Percentiles rank a stretch among this genome's conserved stretches.
These are phyloP conservation scores for Garra rufa DNA, from an alignment of 2,113 vertebrate genomes.

Conservation along the genomic window DNA sequence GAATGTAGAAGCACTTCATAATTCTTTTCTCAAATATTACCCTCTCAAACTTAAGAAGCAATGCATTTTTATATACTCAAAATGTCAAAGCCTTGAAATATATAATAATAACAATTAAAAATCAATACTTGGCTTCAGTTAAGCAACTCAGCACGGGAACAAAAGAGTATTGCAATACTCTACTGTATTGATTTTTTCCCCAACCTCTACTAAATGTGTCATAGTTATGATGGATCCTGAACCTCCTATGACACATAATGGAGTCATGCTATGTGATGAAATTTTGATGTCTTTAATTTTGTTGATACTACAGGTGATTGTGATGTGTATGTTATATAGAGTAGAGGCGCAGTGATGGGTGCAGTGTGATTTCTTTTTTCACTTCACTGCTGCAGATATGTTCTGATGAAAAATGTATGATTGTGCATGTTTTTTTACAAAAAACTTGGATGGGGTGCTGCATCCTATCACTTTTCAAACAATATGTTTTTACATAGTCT, in stretches of 20 bases:
- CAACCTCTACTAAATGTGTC: neutral
- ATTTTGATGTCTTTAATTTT: neutral
- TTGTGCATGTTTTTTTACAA: neutral
- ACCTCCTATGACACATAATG: neutral
- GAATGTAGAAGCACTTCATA: neutral
- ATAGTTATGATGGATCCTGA: neutral
- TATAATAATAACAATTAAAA: slow-evolving; percentile 7
- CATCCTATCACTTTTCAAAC: neutral
- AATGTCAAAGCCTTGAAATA: neutral
- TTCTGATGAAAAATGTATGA: neutral
- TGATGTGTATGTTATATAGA: neutral
- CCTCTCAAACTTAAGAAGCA: neutral
- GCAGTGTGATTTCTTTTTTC: neutral
- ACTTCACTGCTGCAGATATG: slow-evolving; percentile 21
- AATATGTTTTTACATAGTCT: neutral
- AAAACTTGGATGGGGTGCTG: neutral
- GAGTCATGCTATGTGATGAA: neutral
- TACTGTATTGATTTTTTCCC: slow-evolving; percentile 5
- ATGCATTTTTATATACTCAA: neutral
- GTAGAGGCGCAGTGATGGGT: neutral
- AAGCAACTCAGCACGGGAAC: neutral
- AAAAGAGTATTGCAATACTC: slow-evolving; percentile 1
- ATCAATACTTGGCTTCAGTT: slow-evolving; percentile 14
- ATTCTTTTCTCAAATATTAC: neutral
- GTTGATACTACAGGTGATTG: neutral